Percentiles rank a stretch among this genome's conserved stretches.
Conservation (phyloP, 30 jellyfish, hydroid and myxozoan genomes). For the Phacellophora camtschatica region DNA sequence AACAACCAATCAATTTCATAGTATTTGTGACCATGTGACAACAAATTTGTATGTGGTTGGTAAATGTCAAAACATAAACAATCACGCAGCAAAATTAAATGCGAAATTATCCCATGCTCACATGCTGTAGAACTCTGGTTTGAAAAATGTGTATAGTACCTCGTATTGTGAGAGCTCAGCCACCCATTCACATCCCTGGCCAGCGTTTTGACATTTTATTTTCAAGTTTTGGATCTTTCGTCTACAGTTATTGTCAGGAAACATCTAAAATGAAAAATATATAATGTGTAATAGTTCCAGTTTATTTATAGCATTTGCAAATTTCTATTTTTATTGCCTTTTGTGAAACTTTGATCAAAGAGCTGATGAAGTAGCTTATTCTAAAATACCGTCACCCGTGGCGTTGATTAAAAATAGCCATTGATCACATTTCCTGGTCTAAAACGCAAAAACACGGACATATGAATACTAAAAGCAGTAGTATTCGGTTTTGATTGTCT, state of each 20-base stretch:
- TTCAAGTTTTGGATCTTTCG: constrained; percentile 29
- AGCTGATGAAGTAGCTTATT: background rate
- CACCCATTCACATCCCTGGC: constrained; percentile 40
- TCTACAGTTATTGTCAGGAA: constrained; percentile 44
- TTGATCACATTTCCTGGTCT: too few relatives aligned
- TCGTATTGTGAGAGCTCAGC: constrained; percentile 8
- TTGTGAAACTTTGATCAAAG: too few relatives aligned
- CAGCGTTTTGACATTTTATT: background rate
- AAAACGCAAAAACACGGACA: too few relatives aligned
- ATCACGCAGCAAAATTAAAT: too few relatives aligned
- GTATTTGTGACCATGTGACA: too few relatives aligned
- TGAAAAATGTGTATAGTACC: background rate
- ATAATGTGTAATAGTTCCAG: background rate
- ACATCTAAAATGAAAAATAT: constrained; percentile 1
- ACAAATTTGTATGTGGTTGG: too few relatives aligned
- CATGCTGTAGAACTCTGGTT: background rate
- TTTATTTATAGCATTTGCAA: background rate
- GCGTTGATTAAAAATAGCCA: too few relatives aligned
- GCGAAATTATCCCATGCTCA: background rate
- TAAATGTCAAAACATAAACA: too few relatives aligned
- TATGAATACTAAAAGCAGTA: too few relatives aligned
- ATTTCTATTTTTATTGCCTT: background rate
- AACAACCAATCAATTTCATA: too few relatives aligned
- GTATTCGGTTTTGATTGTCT: too few relatives aligned
- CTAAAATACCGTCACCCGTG: too few relatives aligned